phyloP scores from a whole-genome alignment of 1,140 invertebrate species.

The Hyphantria cunea region DNA sequence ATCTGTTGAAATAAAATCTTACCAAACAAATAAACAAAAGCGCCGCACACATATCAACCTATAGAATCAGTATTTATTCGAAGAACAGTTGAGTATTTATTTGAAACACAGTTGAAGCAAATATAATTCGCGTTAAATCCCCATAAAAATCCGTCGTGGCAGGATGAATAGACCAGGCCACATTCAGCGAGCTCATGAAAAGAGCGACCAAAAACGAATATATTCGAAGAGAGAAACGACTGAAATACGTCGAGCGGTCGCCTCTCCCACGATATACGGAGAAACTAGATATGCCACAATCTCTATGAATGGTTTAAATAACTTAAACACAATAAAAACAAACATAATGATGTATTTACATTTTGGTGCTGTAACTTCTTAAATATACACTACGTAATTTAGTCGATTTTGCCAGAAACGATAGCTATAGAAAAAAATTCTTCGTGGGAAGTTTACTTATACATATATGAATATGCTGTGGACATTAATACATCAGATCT shows the following conservation, averaged over 20 bases:
- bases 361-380: too few relatives aligned
- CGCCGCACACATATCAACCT: constrained; percentile 14
- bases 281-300: constrained; percentile 42
- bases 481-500: too few relatives aligned
- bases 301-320: too few relatives aligned
- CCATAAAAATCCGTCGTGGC: constrained; percentile 59
- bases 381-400: too few relatives aligned
- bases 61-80: constrained; percentile 42
- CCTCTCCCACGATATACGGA: constrained; percentile 23
- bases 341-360: too few relatives aligned
- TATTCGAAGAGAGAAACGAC: constrained; percentile 61
- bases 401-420: too few relatives aligned
- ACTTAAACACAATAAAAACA: too few relatives aligned
- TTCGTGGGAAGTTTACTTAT: too few relatives aligned
- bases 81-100: constrained; percentile 50
- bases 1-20: constrained; percentile 8
- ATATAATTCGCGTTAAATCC: constrained; percentile 64
- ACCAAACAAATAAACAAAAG: constrained; percentile 16
- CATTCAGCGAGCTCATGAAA: constrained; percentile 68
- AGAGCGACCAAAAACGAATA: constrained; percentile 68
- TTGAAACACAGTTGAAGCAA: constrained; percentile 50
- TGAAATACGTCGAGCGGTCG: constrained; percentile 63
- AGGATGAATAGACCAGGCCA: constrained; percentile 67
- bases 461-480: too few relatives aligned
- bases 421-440: too few relatives aligned